Evolutionary conservation across 2,888 invertebrate genomes (phyloP).

Genomic region (Bombylius discolor): DNA sequence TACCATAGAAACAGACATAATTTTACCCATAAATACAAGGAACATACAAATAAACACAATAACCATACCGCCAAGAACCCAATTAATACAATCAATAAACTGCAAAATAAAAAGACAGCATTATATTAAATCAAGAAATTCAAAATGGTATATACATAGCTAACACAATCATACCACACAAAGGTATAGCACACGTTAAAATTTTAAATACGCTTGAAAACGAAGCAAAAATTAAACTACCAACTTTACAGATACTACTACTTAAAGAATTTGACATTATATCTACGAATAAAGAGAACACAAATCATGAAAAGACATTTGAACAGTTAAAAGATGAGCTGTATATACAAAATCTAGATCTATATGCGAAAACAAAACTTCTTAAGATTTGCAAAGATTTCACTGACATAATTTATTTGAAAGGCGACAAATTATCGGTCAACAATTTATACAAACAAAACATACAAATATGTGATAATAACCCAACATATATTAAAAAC

Average conservation of each 20-base stretch:
- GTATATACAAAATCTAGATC: not conserved
- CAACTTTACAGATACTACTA: too few species aligned
- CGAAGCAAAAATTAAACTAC: too few species aligned
- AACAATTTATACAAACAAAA: not conserved
- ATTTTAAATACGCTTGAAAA: too few species aligned
- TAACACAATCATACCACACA: not conserved
- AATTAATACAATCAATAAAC: not conserved
- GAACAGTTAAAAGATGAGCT: not conserved
- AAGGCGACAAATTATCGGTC: not conserved
- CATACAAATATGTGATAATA: not conserved
- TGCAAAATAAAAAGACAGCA: slow-evolving; percentile 2
- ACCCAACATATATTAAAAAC: not conserved
- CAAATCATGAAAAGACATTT: not conserved
- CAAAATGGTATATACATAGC: not conserved
- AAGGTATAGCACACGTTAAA: slow-evolving; percentile 1
- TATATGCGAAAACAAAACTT: not conserved
- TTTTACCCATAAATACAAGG: not conserved
- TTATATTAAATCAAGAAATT: slow-evolving; percentile 2
- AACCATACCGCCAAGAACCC: slow-evolving; percentile 3
- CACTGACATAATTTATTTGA: not conserved
- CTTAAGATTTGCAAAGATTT: not conserved
- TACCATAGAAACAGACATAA: too few species aligned
- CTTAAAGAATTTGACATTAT: too few species aligned
- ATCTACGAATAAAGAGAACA: too few species aligned
- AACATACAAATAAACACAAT: not conserved